These are phyloP conservation scores for Ostrea denselamellosa DNA, from an alignment of 1,140 invertebrate species.

Conservation along the genomic window DNA sequence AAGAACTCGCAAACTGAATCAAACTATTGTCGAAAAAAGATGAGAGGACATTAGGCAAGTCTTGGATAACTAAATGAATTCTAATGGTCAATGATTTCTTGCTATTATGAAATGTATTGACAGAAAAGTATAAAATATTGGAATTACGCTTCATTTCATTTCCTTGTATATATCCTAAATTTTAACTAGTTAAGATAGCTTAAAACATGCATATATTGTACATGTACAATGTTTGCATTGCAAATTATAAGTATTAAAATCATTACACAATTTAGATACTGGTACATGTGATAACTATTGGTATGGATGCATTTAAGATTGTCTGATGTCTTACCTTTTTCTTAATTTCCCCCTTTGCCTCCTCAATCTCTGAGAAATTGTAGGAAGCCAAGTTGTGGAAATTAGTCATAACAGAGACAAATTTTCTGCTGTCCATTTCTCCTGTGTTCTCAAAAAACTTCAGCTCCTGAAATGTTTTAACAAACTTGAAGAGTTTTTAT, in stretches of 20 bases:
- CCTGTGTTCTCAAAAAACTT: slow-evolving; percentile 91
- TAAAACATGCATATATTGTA: too few species aligned
- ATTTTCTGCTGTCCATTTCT: slow-evolving; percentile 86
- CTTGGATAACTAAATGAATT: background rate
- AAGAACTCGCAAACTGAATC: slow-evolving; percentile 92
- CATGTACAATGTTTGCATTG: too few species aligned
- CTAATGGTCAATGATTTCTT: too few species aligned
- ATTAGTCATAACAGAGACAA: slow-evolving; percentile 95
- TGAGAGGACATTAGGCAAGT: background rate
- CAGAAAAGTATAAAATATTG: too few species aligned
- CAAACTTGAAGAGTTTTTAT: background rate
- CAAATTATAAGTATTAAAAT: background rate
- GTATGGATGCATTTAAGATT: too few species aligned
- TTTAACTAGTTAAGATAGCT: too few species aligned
- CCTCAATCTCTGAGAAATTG: slow-evolving; percentile 95
- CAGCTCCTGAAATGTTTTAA: slow-evolving; percentile 84
- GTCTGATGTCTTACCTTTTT: slow-evolving; percentile 82
- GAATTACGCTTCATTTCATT: too few species aligned
- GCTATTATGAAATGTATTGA: too few species aligned
- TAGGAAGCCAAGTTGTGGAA: slow-evolving; percentile 94
- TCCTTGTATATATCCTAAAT: too few species aligned
- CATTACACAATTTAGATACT: too few species aligned
- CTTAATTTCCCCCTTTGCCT: slow-evolving; percentile 94
- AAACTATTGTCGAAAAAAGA: slow-evolving; percentile 81
- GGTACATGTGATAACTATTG: too few species aligned